Conservation (phyloP, 2,113 vertebrate species). For the Sander lucioperca region DNA sequence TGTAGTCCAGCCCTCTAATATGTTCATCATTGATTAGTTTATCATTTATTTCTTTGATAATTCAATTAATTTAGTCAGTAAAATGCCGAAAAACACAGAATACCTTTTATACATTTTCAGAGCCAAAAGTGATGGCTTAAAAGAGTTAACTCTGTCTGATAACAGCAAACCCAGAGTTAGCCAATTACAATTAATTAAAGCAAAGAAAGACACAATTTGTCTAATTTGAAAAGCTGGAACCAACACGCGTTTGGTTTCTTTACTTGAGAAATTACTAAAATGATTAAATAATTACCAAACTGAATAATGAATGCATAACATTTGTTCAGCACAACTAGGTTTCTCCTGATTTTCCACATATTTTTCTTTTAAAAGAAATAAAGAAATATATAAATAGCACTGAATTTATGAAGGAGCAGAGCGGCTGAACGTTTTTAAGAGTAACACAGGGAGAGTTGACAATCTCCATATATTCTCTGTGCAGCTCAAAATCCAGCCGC, state of each 20-base stretch:
- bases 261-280: not conserved
- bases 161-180: not conserved
- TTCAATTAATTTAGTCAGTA: not conserved
- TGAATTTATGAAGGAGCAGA: constrained; percentile 29
- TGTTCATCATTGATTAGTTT: not conserved
- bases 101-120: not conserved
- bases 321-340: constrained; percentile 22
- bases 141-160: not conserved
- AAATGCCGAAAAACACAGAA: not conserved
- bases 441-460: constrained; percentile 12
- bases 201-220: constrained; percentile 23
- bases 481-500: constrained; percentile 7
- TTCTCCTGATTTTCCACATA: not conserved
- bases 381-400: constrained; percentile 10
- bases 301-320: constrained; percentile 15
- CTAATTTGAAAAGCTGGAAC: constrained; percentile 20
- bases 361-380: not conserved
- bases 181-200: constrained; percentile 20
- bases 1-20: not conserved
- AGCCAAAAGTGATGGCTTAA: not conserved
- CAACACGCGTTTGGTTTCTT: constrained; percentile 8
- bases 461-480: constrained; percentile 29
- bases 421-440: constrained; percentile 5
- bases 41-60: not conserved
- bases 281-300: constrained; percentile 25